These are phyloP conservation scores for Phalacrocorax carbo DNA, from an alignment of 2,113 vertebrate species.

Conservation along the genomic window DNA sequence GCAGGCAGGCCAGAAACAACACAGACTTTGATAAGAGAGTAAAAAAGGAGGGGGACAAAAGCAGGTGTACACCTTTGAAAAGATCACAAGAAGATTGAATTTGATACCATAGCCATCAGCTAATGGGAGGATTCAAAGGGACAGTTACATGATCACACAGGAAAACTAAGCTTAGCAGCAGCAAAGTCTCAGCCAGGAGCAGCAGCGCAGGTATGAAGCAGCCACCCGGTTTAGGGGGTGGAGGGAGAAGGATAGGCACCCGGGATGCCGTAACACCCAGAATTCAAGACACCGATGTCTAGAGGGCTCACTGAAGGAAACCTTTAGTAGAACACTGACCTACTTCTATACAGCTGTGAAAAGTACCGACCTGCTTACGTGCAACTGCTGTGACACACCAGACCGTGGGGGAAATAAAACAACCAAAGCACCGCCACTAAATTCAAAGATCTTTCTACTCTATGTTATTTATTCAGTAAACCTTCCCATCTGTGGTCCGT, in stretches of 20 bases:
- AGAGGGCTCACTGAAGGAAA: neutral
- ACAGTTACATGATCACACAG: neutral
- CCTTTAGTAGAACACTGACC: neutral
- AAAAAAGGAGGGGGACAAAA: neutral
- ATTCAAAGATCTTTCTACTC: neutral
- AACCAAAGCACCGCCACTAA: fast-evolving
- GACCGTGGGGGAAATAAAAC: neutral
- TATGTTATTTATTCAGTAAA: neutral
- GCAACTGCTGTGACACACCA: neutral
- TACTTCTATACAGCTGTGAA: neutral
- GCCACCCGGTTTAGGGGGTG: no score
- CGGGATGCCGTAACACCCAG: fast-evolving
- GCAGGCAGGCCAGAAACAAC: neutral
- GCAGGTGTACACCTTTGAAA: neutral
- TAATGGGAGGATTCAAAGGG: neutral
- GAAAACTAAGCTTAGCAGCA: neutral
- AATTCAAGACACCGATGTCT: fast-evolving
- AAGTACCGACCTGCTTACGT: neutral
- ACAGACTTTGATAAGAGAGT: neutral
- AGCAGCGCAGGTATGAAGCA: neutral
- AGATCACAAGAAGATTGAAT: neutral
- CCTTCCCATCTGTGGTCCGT: neutral
- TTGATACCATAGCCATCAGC: neutral
- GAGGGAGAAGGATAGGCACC: neutral
- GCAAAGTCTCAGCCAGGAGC: neutral